Evolutionary conservation across 2,113 vertebrate species (phyloP).

Genomic region (Calypte anna): DNA sequence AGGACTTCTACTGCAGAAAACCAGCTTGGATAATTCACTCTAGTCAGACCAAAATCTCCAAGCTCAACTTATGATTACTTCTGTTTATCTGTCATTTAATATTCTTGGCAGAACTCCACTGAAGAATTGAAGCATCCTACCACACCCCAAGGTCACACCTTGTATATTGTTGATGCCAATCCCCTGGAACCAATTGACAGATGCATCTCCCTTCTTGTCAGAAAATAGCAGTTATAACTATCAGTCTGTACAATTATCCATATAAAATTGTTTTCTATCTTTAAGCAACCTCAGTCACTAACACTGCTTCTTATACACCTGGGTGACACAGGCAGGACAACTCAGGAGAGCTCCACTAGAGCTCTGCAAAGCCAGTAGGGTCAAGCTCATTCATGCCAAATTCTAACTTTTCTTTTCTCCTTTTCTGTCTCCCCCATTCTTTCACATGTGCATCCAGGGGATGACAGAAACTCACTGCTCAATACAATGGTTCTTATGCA

Average conservation of each 20-base stretch:
- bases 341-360: neutral
- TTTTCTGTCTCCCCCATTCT: neutral
- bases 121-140: neutral
- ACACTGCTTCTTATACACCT: fast-evolving
- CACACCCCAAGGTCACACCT: neutral
- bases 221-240: neutral
- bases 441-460: neutral
- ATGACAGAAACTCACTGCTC: neutral
- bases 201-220: neutral
- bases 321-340: neutral
- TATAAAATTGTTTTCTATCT: neutral
- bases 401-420: neutral
- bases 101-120: neutral
- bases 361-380: neutral
- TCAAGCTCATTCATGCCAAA: neutral
- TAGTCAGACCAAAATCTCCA: neutral
- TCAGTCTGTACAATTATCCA: neutral
- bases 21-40: neutral
- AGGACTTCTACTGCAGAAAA: neutral
- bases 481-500: neutral
- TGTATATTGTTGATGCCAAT: neutral
- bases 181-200: neutral
- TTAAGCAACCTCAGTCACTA: neutral
- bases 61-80: neutral
- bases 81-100: neutral